Base-by-base conservation (phyloP, 2,113 vertebrate species). In the Chaetops frenatus region DNA sequence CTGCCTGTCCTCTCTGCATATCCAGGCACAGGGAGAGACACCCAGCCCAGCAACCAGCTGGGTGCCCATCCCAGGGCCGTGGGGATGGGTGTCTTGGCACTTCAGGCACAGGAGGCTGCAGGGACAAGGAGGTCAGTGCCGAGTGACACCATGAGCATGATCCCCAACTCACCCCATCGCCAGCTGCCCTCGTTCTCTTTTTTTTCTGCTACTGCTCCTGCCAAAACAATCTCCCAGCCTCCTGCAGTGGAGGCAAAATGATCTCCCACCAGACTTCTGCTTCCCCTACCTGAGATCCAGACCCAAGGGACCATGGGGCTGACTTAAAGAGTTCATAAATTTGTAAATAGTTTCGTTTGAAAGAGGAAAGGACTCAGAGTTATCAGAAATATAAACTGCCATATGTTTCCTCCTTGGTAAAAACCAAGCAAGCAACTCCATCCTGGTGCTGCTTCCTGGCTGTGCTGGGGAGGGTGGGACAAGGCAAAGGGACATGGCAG, bases 151-250 rank as follows among this genome's bases (percentile, higher is more conserved):
- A 2, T 0, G 1, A 56, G 23, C 38, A 38, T 28, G 5, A 22
- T 20, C 61, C 45, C 17, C 65, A 47, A 0, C 11, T 81, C 17
- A 1, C 44, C 23, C 17, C 0, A 0, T 28, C 72, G 47, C 36
- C 4, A 5, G 29, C 51, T 47, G 56, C 61, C 33, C 70, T 47
- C 8, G 4, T 38, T 15, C 36, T 42, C 42, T 53, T 2, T 2
- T 77, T 28, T 15, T 3, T 56, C 70, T 62, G 47, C n/a, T 53
- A 31, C 64, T 2, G 6, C 50, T 78, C 20, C 66, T 67, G 56
- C 82, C 4, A 2, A 53, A 20, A 71, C 1, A 1, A 71, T 11
- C 53, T 45, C 45, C 40, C 45, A 74, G 51, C 27, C 60, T 67
- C 53, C 67, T 29, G 29, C 42, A n/a, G 53, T 7, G 31, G 17